Conservation (phyloP, 1,140 invertebrate species). For the Drosophila varians region DNA sequence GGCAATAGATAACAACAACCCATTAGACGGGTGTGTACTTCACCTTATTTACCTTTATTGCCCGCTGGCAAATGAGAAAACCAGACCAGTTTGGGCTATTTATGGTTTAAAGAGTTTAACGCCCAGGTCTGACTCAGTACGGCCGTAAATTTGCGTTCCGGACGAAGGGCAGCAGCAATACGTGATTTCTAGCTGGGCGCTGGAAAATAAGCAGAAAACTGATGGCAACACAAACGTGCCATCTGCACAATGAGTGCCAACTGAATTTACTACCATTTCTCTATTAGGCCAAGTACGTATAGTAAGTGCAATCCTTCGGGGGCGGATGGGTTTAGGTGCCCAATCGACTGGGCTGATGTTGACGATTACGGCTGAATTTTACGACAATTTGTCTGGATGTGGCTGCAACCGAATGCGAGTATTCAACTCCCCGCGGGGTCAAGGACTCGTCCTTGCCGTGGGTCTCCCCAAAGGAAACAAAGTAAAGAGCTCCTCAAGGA, state of each 20-base stretch:
- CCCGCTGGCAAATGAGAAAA: slow-evolving; percentile 41
- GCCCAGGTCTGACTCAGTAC: slow-evolving; percentile 4
- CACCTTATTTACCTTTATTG: slow-evolving; percentile 5
- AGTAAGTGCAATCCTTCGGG: slow-evolving; percentile 35
- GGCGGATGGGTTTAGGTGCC: slow-evolving; percentile 15
- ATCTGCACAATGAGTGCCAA: slow-evolving; percentile 28
- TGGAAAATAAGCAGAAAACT: slow-evolving; percentile 17
- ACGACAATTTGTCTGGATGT: slow-evolving; percentile 67
- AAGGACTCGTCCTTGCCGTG: slow-evolving; percentile 50
- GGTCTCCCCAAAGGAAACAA: slow-evolving; percentile 15
- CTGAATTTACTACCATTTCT: slow-evolving; percentile 51
- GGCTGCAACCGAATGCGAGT: slow-evolving; percentile 49
- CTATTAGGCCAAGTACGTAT: slow-evolving; percentile 45
- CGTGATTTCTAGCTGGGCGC: slow-evolving; percentile 45
- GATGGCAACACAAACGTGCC: slow-evolving; percentile 50
- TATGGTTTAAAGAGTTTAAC: slow-evolving; percentile 60
- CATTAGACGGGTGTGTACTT: slow-evolving; percentile 21
- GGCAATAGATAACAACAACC: slow-evolving; percentile 50
- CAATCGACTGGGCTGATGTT: slow-evolving; percentile 58
- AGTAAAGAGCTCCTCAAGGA: slow-evolving; percentile 38
- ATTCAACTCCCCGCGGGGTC: slow-evolving; percentile 45
- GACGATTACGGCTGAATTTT: slow-evolving; percentile 64
- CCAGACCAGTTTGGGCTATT: slow-evolving; percentile 26
- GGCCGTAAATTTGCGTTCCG: slow-evolving; percentile 28
- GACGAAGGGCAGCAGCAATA: slow-evolving; percentile 32